Evolutionary conservation across 1,140 invertebrate species (phyloP), one percentile per base, ranked within the genome.

Genomic region (Papilio glaucus): DNA sequence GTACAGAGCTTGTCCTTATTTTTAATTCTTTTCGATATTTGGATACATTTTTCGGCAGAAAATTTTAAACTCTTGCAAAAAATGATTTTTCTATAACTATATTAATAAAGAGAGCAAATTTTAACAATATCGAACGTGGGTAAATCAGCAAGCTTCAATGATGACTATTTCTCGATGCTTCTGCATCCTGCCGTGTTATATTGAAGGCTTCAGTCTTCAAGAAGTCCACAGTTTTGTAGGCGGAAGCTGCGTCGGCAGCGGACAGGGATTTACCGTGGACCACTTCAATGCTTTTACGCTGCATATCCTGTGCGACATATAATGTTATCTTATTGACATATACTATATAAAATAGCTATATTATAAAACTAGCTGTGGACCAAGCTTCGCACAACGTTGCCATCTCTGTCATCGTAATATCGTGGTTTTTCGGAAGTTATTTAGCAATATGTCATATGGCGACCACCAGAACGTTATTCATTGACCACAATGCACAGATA

Each of bases 141-240:
- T 33, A 33, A 6, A 2, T 33, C 29, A 33, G 29, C 29, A 33
- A 33, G 29, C 2, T 41, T 72, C 71, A 81, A 68, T 84, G 75
- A 72, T 83, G 85, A 75, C 75, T 86, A 77, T 69, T 87, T 13
- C 91, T 79, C 3, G 82, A 89, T 5, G 89, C 90, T 87, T 98
- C 97, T 0, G 97, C 95, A 81, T 96, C 95, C 84, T 97, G 96
- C 57, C 96, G 94, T n/a, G 97, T 98, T 73, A 96, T 94, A 90
- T 98, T 98, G 80, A 98, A 98, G 6, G 97, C 97, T 85, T 98
- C 95, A 0, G 98, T 98, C 94, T 98, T 98, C 13, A 97, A 91
- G 93, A 98, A 98, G 90, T 98, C 98, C 0, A 98, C 97, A 0
- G 96, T 97, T 92, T 98, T 98, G 86, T 98, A 98, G 6, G 97